A percentile compares a stretch with the other conserved stretches of the same genome.
Conservation (phyloP, 1,140 invertebrate species). For the Megalopta genalis region DNA sequence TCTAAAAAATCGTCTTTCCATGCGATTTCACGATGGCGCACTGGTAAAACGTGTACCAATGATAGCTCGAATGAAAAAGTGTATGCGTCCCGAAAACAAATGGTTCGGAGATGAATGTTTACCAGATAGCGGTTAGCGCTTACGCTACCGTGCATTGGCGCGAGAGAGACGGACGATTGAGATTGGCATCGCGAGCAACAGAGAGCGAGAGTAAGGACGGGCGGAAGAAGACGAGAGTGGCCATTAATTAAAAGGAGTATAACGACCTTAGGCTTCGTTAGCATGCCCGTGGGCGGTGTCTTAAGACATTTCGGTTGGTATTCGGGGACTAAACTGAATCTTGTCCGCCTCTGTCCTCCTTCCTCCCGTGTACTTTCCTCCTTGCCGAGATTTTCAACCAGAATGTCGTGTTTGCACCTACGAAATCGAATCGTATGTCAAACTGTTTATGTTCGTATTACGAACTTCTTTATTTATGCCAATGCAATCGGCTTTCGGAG, state of each 20-base stretch:
- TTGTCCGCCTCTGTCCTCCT: not conserved
- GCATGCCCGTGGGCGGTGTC: slow-evolving; percentile 53
- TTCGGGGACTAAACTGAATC: slow-evolving; percentile 25
- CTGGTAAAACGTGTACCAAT: too few relatives aligned
- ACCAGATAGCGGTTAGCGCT: not conserved
- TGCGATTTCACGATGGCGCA: too few relatives aligned
- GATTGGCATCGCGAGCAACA: slow-evolving; percentile 35
- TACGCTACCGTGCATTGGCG: not conserved
- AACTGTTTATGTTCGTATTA: too few relatives aligned
- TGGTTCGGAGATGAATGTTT: not conserved
- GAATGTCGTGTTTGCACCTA: slow-evolving; percentile 8
- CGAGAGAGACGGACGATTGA: not conserved
- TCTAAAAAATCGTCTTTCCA: too few relatives aligned
- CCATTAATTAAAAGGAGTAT: slow-evolving; percentile 64
- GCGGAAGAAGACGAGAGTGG: slow-evolving; percentile 62
- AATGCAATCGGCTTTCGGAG: too few relatives aligned
- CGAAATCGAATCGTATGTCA: slow-evolving; percentile 35
- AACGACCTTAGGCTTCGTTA: slow-evolving; percentile 62
- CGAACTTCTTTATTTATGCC: too few relatives aligned
- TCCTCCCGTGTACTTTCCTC: not conserved
- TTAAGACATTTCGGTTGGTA: slow-evolving; percentile 54
- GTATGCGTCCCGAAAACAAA: not conserved
- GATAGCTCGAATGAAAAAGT: too few relatives aligned
- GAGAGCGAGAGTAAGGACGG: slow-evolving; percentile 55
- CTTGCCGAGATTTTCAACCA: slow-evolving; percentile 32